These are phyloP conservation scores for Tanytarsus gracilentus DNA, from an alignment of 2,888 invertebrate genomes.

Conservation along the genomic window DNA sequence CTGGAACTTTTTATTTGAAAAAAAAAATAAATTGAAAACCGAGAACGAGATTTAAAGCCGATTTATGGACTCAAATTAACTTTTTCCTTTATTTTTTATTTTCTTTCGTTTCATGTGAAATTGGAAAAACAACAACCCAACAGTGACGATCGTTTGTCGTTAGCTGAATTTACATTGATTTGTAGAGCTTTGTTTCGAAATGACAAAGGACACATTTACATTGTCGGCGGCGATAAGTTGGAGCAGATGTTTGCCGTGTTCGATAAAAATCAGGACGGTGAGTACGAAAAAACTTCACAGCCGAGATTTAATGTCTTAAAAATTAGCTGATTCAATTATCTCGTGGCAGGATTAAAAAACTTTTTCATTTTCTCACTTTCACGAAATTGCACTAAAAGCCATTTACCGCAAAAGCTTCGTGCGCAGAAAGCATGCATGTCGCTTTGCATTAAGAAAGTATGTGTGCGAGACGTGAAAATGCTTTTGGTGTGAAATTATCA, in stretches of 20 bases:
- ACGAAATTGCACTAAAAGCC: too few species aligned
- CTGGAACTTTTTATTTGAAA: background rate
- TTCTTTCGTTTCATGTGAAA: background rate
- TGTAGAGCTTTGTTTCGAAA: conserved; percentile 80
- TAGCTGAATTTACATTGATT: conserved; percentile 69
- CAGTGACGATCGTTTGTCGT: conserved; percentile 68
- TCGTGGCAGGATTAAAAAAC: too few species aligned
- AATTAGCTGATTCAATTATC: too few species aligned
- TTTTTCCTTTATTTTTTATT: background rate
- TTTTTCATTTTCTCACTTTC: background rate
- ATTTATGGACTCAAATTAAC: background rate
- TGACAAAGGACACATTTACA: conserved; percentile 75
- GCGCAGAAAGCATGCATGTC: too few species aligned
- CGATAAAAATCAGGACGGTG: conserved; percentile 59
- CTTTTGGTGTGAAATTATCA: too few species aligned
- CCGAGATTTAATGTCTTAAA: too few species aligned
- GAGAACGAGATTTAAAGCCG: background rate
- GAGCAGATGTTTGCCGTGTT: conserved; percentile 72
- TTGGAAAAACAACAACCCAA: background rate
- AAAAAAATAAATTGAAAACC: background rate
- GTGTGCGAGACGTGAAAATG: too few species aligned
- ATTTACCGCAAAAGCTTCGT: too few species aligned
- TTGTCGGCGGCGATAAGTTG: conserved; percentile 59
- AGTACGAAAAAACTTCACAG: conserved; percentile 1
- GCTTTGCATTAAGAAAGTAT: too few species aligned